phyloP scores from a whole-genome alignment of 64 coral and sea anemone genomes.

The Montipora cactus region DNA sequence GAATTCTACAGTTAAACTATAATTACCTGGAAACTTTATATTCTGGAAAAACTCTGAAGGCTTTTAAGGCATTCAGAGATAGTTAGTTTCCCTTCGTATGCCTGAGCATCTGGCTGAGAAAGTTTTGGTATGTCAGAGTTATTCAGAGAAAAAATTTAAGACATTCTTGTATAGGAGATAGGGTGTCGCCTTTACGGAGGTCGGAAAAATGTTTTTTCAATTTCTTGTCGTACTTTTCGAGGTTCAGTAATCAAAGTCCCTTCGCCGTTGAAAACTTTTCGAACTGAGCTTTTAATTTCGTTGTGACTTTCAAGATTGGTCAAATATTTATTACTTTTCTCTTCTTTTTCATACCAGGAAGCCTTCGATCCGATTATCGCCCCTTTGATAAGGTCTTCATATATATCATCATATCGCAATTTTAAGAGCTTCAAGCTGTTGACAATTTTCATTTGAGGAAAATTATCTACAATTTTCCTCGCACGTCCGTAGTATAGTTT shows the following conservation, averaged over 20 bases:
- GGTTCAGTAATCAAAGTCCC: background rate
- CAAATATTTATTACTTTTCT: too few species aligned
- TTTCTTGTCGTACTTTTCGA: background rate
- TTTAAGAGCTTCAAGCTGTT: too few species aligned
- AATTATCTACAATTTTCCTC: too few species aligned
- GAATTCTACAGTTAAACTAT: constrained; percentile 30
- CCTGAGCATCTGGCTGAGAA: background rate
- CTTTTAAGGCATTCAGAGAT: constrained; percentile 3
- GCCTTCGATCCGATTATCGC: too few species aligned
- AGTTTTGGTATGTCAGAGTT: constrained; percentile 8
- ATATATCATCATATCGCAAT: too few species aligned
- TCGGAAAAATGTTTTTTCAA: background rate
- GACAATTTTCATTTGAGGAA: too few species aligned
- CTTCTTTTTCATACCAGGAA: too few species aligned
- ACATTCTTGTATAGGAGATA: background rate
- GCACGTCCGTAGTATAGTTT: too few species aligned
- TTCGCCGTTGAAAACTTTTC: too few species aligned
- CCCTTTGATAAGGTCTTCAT: too few species aligned
- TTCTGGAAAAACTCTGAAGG: constrained; percentile 1
- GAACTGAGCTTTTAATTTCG: too few species aligned
- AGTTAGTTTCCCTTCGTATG: constrained; percentile 3
- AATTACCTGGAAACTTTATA: constrained; percentile 36
- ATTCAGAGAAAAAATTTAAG: background rate
- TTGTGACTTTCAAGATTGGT: too few species aligned
- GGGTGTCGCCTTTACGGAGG: background rate